Base-by-base conservation (phyloP, 2,797 vertebrate genomes). In the Leucoraja ocellata region DNA sequence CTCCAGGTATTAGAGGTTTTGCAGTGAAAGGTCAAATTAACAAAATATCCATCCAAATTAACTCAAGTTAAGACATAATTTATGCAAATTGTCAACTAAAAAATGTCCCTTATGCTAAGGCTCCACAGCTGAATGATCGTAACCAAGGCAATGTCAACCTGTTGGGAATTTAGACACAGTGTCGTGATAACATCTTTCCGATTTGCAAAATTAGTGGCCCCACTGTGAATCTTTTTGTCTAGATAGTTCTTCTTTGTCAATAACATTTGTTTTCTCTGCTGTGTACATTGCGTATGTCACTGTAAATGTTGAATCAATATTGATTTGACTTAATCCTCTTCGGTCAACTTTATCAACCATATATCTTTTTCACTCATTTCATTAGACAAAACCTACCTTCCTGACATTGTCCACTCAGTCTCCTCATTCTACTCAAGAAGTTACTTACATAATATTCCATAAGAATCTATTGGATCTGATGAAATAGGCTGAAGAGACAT, bases 231-330 rank as follows among this genome's bases (percentile, higher is more conserved):
- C 68, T 46, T 32, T 46, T 68, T 92, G 39, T 28, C 83, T 32
- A 63, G 28, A 68, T 36, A 68, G 65, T 54, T 9, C 73, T 92
- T 54, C n/a, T 54, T 54, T 58, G 90, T 92, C 73, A 28, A 54
- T 76, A 92, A 92, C 71, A 58, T 74, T 76, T 92, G 39, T 88
- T n/a, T 68, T 68, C n/a, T 88, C 63, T 65, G 61, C 65, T 32
- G 32, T 6, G 16, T 88, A 65, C 16, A 68, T 88, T n/a, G 32
- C 21, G 61, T 68, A 36, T 88, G 84, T 9, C 61, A 36, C 32
- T 32, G 83, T 63, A 86, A 36, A 16, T 9, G 14, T 88, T 32
- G 61, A 86, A 65, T 68, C 61, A 86, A 14, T 28, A 28, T 28
- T 88, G 61, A 36, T 23, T 65, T 63, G 83, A 65, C 7, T 65